These are phyloP conservation scores for Trichogramma pretiosum DNA, from an alignment of 1,140 invertebrate species.

Conservation along the genomic window DNA sequence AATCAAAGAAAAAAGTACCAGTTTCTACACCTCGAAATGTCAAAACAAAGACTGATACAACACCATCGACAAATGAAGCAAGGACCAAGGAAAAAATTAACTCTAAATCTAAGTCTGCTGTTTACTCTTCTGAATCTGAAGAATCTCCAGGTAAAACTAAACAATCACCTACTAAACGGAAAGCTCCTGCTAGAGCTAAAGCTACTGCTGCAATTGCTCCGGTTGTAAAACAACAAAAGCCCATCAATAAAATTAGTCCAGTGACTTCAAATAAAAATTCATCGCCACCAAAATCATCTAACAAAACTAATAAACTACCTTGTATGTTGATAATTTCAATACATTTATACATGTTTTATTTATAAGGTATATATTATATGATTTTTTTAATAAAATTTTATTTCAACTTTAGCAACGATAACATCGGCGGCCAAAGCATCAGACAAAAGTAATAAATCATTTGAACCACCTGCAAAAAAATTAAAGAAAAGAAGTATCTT, in stretches of 20 bases:
- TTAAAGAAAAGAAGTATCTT: conserved; percentile 73
- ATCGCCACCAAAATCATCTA: conserved; percentile 24
- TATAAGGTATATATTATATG: not conserved
- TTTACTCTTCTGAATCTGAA: conserved; percentile 49
- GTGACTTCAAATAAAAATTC: conserved; percentile 31
- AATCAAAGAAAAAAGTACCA: conserved; percentile 45
- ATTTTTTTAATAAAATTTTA: conserved; percentile 3
- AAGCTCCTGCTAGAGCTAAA: conserved; percentile 49
- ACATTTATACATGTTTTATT: too few relatives aligned
- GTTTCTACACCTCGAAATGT: conserved; percentile 36
- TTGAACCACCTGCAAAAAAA: conserved; percentile 46
- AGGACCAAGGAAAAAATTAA: conserved; percentile 36
- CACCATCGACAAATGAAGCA: conserved; percentile 22
- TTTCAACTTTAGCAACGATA: conserved; percentile 21
- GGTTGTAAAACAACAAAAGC: conserved; percentile 39
- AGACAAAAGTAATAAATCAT: conserved; percentile 35
- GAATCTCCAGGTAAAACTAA: conserved; percentile 43
- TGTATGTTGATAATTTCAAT: conserved; percentile 22
- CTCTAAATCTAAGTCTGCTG: conserved; percentile 28
- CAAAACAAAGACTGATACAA: conserved; percentile 39
- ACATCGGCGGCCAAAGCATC: conserved; percentile 23
- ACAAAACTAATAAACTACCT: conserved; percentile 33
- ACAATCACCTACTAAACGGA: conserved; percentile 34
- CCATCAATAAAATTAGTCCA: conserved; percentile 33
- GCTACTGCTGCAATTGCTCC: conserved; percentile 44